Evolutionary conservation across 2,888 invertebrate genomes (phyloP), one percentile per base, ranked within the genome.

Genomic region (Pyrocoelia pectoralis): DNA sequence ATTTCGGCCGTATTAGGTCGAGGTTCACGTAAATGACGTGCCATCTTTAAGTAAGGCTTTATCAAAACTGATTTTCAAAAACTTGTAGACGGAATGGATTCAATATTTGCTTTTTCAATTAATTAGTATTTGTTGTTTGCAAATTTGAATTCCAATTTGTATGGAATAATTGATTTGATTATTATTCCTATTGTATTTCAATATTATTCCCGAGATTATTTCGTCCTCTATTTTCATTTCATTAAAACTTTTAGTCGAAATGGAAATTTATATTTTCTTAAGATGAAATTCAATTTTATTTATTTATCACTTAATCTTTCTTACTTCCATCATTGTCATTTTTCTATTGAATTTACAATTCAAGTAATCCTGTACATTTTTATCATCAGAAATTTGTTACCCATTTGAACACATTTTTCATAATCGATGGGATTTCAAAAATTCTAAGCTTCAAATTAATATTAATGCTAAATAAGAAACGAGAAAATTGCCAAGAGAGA

Each of bases 31-130:
- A n/a, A n/a, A n/a, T 2, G 8, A 33, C n/a, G 8, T 3, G 19
- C 5, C 10, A 24, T 24, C 24, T 6, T 24, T 48, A 6, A n/a
- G 28, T 12, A 9, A 13, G 50, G 29, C 19, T 12, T 56, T 43
- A 69, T 72, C 72, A 68, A 72, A 70, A 70, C 70, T 70, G 53
- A 63, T 61, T 72, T 72, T 70, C 70, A 59, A 67, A 70, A 71
- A 67, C 68, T 70, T 64, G 63, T 68, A 68, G 69, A 66, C 67
- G 68, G 69, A 69, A 70, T 67, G 71, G 69, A 68, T 71, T 70
- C 71, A 75, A 78, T 77, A 77, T 78, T 77, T 77, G 77, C 76
- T 73, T 76, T 76, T 76, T 77, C 76, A 77, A 77, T 77, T 77
- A 78, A 77, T 77, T 76, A 76, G 74, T 75, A 77, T 76, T 74